phyloP scores from a whole-genome alignment of 2,888 invertebrate species.

The Hydropsyche betteni region DNA sequence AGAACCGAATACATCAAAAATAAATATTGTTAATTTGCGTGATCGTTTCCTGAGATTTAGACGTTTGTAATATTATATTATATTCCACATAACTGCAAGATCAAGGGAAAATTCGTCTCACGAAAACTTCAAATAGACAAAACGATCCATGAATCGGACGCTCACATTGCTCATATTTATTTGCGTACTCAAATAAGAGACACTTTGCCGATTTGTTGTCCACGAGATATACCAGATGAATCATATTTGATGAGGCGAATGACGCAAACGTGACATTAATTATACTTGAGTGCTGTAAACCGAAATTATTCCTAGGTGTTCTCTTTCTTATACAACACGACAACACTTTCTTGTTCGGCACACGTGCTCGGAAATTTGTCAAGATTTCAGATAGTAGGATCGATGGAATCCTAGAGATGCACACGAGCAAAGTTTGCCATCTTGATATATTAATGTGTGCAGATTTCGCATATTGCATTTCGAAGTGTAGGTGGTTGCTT shows the following conservation, averaged over 20 bases:
- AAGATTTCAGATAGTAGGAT: background rate
- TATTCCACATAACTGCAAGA: too few relatives aligned
- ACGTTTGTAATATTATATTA: too few relatives aligned
- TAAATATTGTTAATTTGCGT: too few relatives aligned
- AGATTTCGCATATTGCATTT: too few relatives aligned
- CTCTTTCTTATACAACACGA: background rate
- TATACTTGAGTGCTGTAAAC: constrained; percentile 14
- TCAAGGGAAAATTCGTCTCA: too few relatives aligned
- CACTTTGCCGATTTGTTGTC: background rate
- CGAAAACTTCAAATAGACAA: too few relatives aligned
- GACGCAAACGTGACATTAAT: constrained; percentile 35
- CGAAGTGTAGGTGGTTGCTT: too few relatives aligned
- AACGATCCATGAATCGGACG: background rate
- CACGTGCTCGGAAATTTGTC: background rate
- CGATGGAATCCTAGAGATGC: background rate
- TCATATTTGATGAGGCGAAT: constrained; percentile 26
- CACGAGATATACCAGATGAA: constrained; percentile 6
- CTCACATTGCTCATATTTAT: constrained; percentile 1
- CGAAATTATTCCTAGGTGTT: constrained; percentile 24
- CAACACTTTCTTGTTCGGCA: constrained; percentile 5
- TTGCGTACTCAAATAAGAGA: background rate
- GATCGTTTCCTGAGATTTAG: too few relatives aligned
- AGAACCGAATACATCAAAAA: too few relatives aligned
- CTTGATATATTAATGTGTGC: background rate
- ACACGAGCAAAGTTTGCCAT: background rate